Evolutionary conservation across 2,797 vertebrate species (phyloP), one percentile per base, ranked within the genome.

Genomic region (Pseudopleuronectes americanus): DNA sequence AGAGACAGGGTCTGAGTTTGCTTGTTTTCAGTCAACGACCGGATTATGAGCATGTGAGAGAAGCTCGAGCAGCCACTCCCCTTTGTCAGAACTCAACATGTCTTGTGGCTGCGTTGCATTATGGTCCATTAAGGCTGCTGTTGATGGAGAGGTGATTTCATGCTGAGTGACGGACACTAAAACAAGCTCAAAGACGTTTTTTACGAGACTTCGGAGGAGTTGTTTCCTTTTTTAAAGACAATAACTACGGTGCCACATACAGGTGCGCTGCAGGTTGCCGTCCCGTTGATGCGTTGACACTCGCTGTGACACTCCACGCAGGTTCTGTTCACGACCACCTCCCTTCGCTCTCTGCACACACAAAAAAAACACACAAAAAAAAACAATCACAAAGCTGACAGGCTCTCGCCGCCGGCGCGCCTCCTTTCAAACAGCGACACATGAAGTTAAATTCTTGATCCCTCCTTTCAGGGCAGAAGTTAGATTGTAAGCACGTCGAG

Each of bases 251-350:
- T 48, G 57, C 21, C 53, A 74, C 97, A 90, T 95, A 99, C 98
- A 14, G 94, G 93, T 53, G 96, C 96, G 0, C 60, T 95, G 91
- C 98, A 99, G 87, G 96, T 97, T 22, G 87, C 76, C 0, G 93
- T 94, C 64, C 78, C 89, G 14, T 95, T 95, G 88, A 84, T 89
- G 10, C 19, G 95, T 17, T 92, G 92, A 85, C 98, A 99, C 85
- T 99, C 97, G 0, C 94, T 85, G 78, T 99, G 95, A 84, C 98
- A 99, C 48, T 90, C 91, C n/a, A 95, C 21, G 71, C 97, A 99
- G 33, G 91, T 92, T 16, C 90, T 93, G 54, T 95, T 92, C 77
- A 93, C 87, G 69, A 93, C 84, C 19, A 90, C 93, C 84, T 99
- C 97, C 14, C 97, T 93, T 0, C 93, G 95, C 33, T 97, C 94